Percentiles rank a stretch among this genome's conserved stretches.
Conservation (phyloP, 2,888 invertebrate species). For the Phyto melanocephala region DNA sequence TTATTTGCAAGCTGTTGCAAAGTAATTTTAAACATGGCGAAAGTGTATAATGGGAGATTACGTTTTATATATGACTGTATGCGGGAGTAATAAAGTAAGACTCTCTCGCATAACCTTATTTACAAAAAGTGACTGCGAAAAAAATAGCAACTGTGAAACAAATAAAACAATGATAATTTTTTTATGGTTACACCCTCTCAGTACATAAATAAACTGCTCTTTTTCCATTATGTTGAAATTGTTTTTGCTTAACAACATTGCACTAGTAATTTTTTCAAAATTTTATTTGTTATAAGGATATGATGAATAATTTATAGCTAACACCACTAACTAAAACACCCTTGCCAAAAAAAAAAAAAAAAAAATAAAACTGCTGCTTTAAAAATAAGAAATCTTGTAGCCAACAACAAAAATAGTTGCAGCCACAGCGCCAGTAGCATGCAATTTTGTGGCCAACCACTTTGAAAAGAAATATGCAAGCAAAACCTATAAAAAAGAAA, state of each 20-base stretch:
- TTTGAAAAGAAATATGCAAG: background rate
- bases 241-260: conserved; percentile 23
- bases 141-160: background rate
- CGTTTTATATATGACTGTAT: background rate
- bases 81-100: conserved; percentile 46
- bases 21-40: conserved; percentile 13
- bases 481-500: too few species aligned
- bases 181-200: conserved; percentile 17
- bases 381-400: background rate
- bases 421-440: conserved; percentile 28
- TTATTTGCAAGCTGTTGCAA: conserved; percentile 29
- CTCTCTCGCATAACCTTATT: background rate
- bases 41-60: background rate
- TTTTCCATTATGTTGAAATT: background rate
- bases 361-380: conserved; percentile 31
- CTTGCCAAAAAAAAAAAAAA: conserved; percentile 9
- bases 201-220: conserved; percentile 41
- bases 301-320: conserved; percentile 64
- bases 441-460: conserved; percentile 48
- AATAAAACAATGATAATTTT: conserved; percentile 40
- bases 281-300: conserved; percentile 48
- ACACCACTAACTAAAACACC: conserved; percentile 60
- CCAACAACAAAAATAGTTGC: conserved; percentile 37
- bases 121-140: background rate
- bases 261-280: background rate